Evolutionary conservation across 2,888 invertebrate genomes (phyloP).

Genomic region (Meiosimyza decipiens): DNA sequence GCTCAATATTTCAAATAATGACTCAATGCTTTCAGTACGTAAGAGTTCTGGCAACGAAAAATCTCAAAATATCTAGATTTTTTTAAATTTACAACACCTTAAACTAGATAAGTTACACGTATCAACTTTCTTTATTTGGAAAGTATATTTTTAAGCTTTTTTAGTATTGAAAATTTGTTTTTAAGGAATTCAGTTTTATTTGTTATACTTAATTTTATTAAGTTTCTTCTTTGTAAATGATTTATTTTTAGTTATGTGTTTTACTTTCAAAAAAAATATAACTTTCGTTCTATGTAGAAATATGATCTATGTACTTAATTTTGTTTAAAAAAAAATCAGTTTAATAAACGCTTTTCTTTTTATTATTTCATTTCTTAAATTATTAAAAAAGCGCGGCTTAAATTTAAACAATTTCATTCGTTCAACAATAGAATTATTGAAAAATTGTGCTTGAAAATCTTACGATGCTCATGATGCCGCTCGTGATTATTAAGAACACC

Average conservation of each 20-base stretch:
- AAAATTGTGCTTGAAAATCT: slow-evolving; percentile 19
- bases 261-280: too few relatives aligned
- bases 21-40: background rate
- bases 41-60: slow-evolving; percentile 26
- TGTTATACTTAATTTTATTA: background rate
- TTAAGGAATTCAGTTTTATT: background rate
- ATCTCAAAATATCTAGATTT: background rate
- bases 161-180: background rate
- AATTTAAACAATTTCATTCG: too few relatives aligned
- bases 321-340: too few relatives aligned
- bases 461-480: slow-evolving; percentile 45
- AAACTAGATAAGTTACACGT: too few relatives aligned
- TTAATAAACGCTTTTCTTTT: too few relatives aligned
- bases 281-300: too few relatives aligned
- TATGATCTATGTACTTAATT: too few relatives aligned
- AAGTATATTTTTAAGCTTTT: background rate
- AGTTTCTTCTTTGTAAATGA: background rate
- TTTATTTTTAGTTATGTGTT: too few relatives aligned
- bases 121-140: background rate
- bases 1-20: too few relatives aligned
- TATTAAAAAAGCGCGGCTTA: too few relatives aligned
- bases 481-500: slow-evolving; percentile 43
- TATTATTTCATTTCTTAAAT: too few relatives aligned
- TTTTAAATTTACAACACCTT: background rate
- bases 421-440: too few relatives aligned